phyloP scores from a whole-genome alignment of 2,888 invertebrate species.

The Proisotoma minuta region DNA sequence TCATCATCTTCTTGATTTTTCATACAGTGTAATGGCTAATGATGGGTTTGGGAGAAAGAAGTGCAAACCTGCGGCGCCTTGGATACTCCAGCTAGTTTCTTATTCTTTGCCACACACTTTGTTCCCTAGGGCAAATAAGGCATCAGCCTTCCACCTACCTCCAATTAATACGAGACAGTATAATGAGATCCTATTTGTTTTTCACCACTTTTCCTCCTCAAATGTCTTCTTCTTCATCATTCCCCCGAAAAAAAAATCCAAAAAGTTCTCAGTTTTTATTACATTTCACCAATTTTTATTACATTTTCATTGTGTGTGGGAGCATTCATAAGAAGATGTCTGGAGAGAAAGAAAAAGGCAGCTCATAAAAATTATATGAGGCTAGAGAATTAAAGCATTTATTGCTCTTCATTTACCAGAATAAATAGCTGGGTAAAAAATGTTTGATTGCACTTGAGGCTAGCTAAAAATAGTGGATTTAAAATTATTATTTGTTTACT shows the following conservation, averaged over 20 bases:
- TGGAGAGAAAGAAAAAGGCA: background rate
- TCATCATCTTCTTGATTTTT: no score
- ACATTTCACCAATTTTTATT: no score
- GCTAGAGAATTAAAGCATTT: background rate
- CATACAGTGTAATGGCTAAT: no score
- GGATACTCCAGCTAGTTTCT: slow-evolving; percentile 29
- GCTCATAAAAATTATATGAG: slow-evolving; percentile 1
- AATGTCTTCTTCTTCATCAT: background rate
- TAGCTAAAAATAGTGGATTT: no score
- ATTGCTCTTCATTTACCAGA: background rate
- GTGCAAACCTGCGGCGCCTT: slow-evolving; percentile 40
- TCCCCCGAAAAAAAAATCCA: background rate
- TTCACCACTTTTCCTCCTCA: slow-evolving; percentile 11
- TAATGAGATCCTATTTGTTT: slow-evolving; percentile 47
- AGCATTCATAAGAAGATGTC: background rate
- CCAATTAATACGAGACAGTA: slow-evolving; percentile 45
- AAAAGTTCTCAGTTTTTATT: no score
- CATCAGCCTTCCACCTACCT: slow-evolving; percentile 34
- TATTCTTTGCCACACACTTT: slow-evolving; percentile 44
- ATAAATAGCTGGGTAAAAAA: background rate
- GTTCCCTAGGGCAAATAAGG: slow-evolving; percentile 39
- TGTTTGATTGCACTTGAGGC: background rate
- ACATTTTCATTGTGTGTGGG: background rate
- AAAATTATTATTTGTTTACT: no score
- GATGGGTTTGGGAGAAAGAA: slow-evolving; percentile 38